These are phyloP conservation scores for Sylvietta virens DNA, from an alignment of 2,113 vertebrate genomes.

Conservation along the genomic window DNA sequence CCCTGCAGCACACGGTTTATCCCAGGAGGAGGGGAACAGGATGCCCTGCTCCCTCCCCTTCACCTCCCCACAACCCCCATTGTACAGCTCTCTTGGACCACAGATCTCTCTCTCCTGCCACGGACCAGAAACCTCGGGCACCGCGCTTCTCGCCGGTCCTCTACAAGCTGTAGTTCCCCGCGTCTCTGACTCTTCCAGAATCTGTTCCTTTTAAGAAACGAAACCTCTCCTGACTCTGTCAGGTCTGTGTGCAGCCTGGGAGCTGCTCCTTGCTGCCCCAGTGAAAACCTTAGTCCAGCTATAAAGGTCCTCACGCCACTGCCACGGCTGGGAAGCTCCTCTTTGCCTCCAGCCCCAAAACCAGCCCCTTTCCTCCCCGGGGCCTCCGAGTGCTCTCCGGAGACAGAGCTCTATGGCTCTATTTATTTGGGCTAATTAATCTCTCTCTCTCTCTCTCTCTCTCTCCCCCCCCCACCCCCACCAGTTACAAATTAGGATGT, in stretches of 20 bases:
- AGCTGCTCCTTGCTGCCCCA: not conserved
- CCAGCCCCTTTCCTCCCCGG: not conserved
- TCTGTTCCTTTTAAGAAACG: constrained; percentile 11
- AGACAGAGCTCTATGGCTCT: constrained; percentile 43
- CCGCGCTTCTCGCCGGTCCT: not conserved
- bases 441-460: not conserved
- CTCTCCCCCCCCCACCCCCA: not conserved
- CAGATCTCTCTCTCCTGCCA: not conserved
- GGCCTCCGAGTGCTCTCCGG: not conserved
- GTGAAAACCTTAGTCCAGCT: constrained; percentile 62
- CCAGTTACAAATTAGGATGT: not conserved
- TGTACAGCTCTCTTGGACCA: not conserved
- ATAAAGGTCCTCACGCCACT: constrained; percentile 51
- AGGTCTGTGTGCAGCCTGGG: not conserved
- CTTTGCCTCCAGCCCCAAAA: constrained; percentile 18
- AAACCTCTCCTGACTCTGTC: not conserved
- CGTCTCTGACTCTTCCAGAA: not conserved
- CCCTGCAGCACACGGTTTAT: not conserved
- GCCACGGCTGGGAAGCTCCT: constrained; percentile 5
- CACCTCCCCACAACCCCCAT: not conserved
- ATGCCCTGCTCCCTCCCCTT: not conserved
- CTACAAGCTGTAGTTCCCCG: not conserved
- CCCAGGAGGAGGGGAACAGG: not conserved
- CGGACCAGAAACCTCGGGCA: not conserved
- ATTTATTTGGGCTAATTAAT: not conserved